Evolutionary conservation across 1,140 invertebrate genomes (phyloP).

Genomic region (Apis laboriosa): DNA sequence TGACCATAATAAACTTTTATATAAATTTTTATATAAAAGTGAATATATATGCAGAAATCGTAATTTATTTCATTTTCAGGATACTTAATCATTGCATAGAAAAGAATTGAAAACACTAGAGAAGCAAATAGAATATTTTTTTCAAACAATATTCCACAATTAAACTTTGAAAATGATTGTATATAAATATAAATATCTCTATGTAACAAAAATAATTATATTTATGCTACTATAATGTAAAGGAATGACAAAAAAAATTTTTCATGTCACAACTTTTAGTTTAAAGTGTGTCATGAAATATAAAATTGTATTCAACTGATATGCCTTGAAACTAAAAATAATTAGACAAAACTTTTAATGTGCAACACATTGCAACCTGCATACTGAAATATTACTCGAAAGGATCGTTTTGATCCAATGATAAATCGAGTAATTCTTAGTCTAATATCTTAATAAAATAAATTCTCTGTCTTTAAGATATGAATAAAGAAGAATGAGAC

Average conservation of each 20-base stretch:
- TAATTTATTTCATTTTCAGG: not conserved
- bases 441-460: constrained; percentile 43
- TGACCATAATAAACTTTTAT: constrained; percentile 6
- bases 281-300: constrained; percentile 30
- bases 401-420: constrained; percentile 14
- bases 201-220: constrained; percentile 41
- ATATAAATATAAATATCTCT: constrained; percentile 44
- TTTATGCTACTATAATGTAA: constrained; percentile 31
- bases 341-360: constrained; percentile 55
- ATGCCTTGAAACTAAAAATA: constrained; percentile 61
- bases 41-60: not conserved
- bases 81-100: constrained; percentile 16
- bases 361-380: constrained; percentile 28
- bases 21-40: not conserved
- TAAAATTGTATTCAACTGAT: constrained; percentile 61
- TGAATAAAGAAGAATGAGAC: constrained; percentile 50
- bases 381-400: constrained; percentile 26
- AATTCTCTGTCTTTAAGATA: constrained; percentile 29
- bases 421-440: constrained; percentile 40
- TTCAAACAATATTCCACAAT: not conserved
- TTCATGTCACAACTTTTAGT: constrained; percentile 1
- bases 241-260: constrained; percentile 39
- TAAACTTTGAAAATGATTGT: constrained; percentile 34
- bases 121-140: not conserved
- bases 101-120: not conserved